phyloP scores from a whole-genome alignment of 2,113 vertebrate genomes.

The Hypanus sabinus region DNA sequence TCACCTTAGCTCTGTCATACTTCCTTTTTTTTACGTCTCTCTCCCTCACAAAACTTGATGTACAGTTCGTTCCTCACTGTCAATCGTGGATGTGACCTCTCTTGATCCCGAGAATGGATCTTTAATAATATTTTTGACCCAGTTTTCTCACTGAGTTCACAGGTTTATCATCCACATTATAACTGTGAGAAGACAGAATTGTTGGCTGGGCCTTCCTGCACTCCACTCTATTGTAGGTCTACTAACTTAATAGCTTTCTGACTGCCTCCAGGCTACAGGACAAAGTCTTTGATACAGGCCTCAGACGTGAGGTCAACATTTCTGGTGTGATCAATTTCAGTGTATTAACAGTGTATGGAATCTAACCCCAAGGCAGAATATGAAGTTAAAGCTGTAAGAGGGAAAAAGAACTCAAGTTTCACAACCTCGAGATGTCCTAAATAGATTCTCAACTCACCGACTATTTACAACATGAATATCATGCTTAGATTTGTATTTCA shows the following conservation, averaged over 20 bases:
- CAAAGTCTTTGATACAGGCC: neutral
- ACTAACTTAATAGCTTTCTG: neutral
- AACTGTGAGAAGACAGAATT: neutral
- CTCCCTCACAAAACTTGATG: neutral
- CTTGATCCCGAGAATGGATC: neutral
- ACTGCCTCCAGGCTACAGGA: neutral
- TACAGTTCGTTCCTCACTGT: too few species aligned
- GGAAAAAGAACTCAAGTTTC: too few species aligned
- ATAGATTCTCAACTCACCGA: too few species aligned
- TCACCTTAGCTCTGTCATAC: too few species aligned
- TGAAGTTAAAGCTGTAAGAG: too few species aligned
- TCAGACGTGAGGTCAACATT: neutral
- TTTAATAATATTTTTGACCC: neutral
- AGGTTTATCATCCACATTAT: neutral
- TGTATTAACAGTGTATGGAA: neutral
- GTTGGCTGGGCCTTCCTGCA: neutral
- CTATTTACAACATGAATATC: too few species aligned
- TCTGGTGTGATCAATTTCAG: neutral
- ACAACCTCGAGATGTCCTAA: too few species aligned
- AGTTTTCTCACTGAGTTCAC: neutral
- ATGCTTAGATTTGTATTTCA: neutral
- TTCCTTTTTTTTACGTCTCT: too few species aligned
- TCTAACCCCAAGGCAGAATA: neutral
- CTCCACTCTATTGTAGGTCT: neutral
- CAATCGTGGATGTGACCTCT: too few species aligned